Percentiles rank a stretch among this genome's conserved stretches.
Conservation (phyloP, 2,113 vertebrate genomes). For the Saccopteryx bilineata region DNA sequence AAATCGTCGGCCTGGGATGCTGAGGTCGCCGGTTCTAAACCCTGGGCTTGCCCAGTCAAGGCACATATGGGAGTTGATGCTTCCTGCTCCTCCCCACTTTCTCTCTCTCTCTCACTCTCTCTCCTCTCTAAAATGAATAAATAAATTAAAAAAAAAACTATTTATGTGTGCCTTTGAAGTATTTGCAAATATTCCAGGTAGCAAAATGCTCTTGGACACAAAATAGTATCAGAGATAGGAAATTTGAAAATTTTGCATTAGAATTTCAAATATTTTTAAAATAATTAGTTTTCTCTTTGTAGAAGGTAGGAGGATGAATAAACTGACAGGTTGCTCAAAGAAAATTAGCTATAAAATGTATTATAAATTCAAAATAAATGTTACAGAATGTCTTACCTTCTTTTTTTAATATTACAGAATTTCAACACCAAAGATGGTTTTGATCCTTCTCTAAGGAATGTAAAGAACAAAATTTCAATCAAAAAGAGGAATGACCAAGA, state of each 20-base stretch:
- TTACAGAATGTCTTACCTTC: conserved; percentile 58
- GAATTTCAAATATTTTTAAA: conserved; percentile 65
- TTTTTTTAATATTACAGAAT: conserved; percentile 69
- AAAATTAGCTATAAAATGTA: conserved; percentile 43
- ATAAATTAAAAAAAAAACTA: not conserved
- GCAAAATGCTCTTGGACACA: not conserved
- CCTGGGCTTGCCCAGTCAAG: no score
- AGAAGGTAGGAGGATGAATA: not conserved
- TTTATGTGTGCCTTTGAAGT: not conserved
- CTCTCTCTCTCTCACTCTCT: no score
- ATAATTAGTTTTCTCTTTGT: conserved; percentile 49
- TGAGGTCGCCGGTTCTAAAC: no score
- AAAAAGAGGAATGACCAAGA: conserved; percentile 55
- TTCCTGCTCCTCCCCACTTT: no score
- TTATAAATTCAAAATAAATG: conserved; percentile 54
- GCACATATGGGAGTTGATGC: no score
- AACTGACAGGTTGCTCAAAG: conserved; percentile 6
- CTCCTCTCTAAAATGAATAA: no score
- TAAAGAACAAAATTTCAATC: conserved; percentile 61
- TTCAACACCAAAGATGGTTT: conserved; percentile 48
- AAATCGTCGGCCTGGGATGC: no score
- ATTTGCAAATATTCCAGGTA: conserved; percentile 36
- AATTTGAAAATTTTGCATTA: not conserved
- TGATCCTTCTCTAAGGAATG: conserved; percentile 79
- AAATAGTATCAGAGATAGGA: conserved; percentile 49